Base-by-base conservation (phyloP, 2,888 invertebrate species). In the Thereva nobilitata region DNA sequence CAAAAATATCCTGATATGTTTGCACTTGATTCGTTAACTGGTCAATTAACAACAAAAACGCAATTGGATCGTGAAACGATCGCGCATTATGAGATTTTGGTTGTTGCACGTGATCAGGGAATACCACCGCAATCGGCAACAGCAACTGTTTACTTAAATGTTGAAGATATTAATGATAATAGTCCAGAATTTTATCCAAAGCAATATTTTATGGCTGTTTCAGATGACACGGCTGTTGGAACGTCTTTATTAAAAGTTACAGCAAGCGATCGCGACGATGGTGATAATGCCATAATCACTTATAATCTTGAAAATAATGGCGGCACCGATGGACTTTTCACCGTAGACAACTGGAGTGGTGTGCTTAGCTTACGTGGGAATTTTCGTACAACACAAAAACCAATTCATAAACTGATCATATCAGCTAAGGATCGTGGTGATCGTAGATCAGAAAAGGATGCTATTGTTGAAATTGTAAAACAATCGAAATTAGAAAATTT, bases 111-210 rank as follows among this genome's bases (percentile, higher is more conserved):
- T 81, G 97, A 97, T 84, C 93, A 93, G 82, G 97, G 96, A 6
- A 88, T 88, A 74, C 93, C 94, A 38, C 90, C 94, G 0, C 91
- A 94, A 77, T 93, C 94, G 12, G 93, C 96, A 5, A 93, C 94
- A 0, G 93, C 95, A 6, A 92, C 93, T 1, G 89, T 97, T 59
- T 85, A 86, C 75, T 81, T 97, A 5, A 87, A 84, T 72, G 86
- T 97, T 12, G 83, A 89, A 68, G 97, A 97, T 81, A 87, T 93
- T 9, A 97, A 97, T 79, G 97, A 97, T 80, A 96, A 97, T 79
- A 86, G 87, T 73, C 97, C 97, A 0, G 86, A 89, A 75, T 96
- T 97, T 83, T 96, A 96, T 82, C 97, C 97, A 0, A 86, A 86
- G 76, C 86, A 88, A 75, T 97, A 97, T 80, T 90, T 94, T 76